Evolutionary conservation across 2,797 vertebrate species (phyloP).

Genomic region (Rhinichthys osculus): DNA sequence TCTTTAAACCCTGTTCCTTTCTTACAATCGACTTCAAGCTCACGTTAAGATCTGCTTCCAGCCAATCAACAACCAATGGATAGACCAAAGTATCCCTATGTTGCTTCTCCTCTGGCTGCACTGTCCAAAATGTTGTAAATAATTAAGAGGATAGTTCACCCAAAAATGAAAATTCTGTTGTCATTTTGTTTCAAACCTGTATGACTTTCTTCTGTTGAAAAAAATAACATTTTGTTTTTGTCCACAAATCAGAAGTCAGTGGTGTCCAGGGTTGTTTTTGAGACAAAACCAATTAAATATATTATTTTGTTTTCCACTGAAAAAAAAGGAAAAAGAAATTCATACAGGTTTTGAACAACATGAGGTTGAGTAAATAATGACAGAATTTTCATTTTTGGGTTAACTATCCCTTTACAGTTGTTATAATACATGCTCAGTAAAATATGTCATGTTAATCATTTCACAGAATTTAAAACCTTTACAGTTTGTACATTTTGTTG

Average conservation of each 20-base stretch:
- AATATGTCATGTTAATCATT: not conserved
- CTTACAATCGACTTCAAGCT: not conserved
- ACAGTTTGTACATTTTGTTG: not conserved
- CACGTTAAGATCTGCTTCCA: not conserved
- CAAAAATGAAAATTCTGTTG: not conserved
- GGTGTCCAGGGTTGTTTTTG: too few species aligned
- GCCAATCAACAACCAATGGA: not conserved
- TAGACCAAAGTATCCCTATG: not conserved
- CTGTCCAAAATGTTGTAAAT: not conserved
- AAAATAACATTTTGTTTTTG: too few species aligned
- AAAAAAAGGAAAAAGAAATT: not conserved
- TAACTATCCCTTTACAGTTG: not conserved
- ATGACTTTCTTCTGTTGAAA: too few species aligned
- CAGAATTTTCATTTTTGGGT: not conserved
- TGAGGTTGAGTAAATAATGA: not conserved
- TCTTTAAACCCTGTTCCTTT: too few species aligned
- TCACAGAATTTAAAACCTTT: not conserved
- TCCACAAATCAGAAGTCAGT: too few species aligned
- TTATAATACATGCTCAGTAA: not conserved
- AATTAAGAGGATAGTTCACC: not conserved
- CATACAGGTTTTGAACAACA: not conserved
- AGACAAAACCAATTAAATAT: too few species aligned
- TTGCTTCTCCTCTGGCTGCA: not conserved
- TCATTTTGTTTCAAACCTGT: not conserved
- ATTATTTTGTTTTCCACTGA: too few species aligned